A percentile compares a stretch with the other conserved stretches of the same genome.
Conservation (phyloP, 2,113 vertebrate genomes). For the Colossoma macropomum region DNA sequence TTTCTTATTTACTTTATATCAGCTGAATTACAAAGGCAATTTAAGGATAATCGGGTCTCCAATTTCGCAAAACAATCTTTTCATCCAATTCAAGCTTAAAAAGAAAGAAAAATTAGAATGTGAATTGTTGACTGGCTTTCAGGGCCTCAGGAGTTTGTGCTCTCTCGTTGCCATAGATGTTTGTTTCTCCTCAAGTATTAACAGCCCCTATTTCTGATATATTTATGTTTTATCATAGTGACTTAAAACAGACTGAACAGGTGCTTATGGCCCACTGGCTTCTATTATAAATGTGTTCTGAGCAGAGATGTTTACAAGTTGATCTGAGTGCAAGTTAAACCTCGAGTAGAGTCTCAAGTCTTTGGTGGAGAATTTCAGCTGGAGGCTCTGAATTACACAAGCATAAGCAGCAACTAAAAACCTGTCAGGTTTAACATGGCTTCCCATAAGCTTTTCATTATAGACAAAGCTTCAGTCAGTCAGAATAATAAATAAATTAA, state of each 20-base stretch:
- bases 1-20: slow-evolving; percentile 8
- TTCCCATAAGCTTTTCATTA: too few relatives aligned
- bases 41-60: not conserved
- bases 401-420: too few relatives aligned
- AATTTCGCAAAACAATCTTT: not conserved
- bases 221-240: not conserved
- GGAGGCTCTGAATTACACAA: too few relatives aligned
- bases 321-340: too few relatives aligned
- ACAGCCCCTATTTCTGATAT: not conserved
- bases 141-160: not conserved
- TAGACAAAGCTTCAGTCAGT: too few relatives aligned
- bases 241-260: too few relatives aligned
- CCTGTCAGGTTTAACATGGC: too few relatives aligned
- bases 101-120: not conserved
- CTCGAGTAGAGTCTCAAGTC: too few relatives aligned
- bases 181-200: not conserved
- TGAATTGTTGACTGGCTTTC: not conserved
- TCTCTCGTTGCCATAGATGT: not conserved
- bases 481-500: too few relatives aligned
- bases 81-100: not conserved
- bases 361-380: too few relatives aligned
- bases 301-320: too few relatives aligned
- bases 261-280: not conserved
- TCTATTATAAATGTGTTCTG: too few relatives aligned
- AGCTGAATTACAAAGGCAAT: not conserved